Conservation (phyloP, 1,140 invertebrate species). For the Eumaeus atala region DNA sequence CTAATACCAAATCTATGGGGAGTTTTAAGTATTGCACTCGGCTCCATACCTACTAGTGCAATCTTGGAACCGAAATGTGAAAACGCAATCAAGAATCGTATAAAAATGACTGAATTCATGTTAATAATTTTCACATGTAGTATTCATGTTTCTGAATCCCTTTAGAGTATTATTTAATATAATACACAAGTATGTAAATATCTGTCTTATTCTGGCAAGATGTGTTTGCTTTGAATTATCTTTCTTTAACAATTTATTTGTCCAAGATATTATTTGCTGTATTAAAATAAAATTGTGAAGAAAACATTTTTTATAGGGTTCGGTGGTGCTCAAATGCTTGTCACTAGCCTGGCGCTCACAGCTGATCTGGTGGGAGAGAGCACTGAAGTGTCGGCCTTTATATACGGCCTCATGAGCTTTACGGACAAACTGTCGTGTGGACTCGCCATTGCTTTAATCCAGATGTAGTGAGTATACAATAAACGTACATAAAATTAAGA, state of each 20-base stretch:
- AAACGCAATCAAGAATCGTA: too few relatives aligned
- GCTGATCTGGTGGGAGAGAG: slow-evolving; percentile 92
- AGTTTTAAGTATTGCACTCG: too few relatives aligned
- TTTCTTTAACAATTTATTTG: not conserved
- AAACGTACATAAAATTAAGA: too few relatives aligned
- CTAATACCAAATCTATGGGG: too few relatives aligned
- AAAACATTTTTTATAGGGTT: slow-evolving; percentile 74
- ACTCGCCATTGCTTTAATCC: slow-evolving; percentile 86
- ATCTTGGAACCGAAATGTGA: too few relatives aligned
- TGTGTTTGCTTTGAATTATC: not conserved
- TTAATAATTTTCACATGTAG: too few relatives aligned
- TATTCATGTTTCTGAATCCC: too few relatives aligned
- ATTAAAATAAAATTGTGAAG: not conserved
- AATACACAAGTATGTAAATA: too few relatives aligned
- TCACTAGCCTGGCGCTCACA: slow-evolving; percentile 92
- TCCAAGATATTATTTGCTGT: not conserved
- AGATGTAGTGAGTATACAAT: slow-evolving; percentile 76
- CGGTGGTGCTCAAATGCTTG: slow-evolving; percentile 88
- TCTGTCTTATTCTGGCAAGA: too few relatives aligned
- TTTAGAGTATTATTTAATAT: too few relatives aligned
- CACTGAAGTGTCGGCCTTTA: slow-evolving; percentile 91
- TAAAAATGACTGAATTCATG: too few relatives aligned
- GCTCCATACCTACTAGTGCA: too few relatives aligned
- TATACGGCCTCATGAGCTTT: slow-evolving; percentile 98
- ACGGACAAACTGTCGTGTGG: slow-evolving; percentile 94